A percentile compares a stretch with the other conserved stretches of the same genome.
These are phyloP conservation scores for Stratiolaelaps scimitus DNA, from an alignment of 1,140 invertebrate species.

Conservation along the genomic window DNA sequence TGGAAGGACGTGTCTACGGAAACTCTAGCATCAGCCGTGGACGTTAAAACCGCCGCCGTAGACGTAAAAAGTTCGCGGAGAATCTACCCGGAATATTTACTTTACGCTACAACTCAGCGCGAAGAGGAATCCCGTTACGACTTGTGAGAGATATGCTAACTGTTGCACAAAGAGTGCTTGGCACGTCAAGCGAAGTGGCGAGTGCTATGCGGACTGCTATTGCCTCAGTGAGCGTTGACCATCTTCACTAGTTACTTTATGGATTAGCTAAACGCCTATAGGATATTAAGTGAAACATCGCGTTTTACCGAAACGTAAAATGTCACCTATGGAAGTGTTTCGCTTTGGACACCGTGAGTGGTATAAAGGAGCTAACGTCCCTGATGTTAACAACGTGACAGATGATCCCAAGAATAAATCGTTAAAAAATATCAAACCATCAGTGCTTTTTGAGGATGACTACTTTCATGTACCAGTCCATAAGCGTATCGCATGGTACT, in stretches of 20 bases:
- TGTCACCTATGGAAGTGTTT: not conserved
- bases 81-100: too few species aligned
- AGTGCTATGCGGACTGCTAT: not conserved
- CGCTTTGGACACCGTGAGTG: constrained; percentile 10
- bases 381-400: not conserved
- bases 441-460: constrained; percentile 4
- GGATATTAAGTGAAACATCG: not conserved
- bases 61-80: too few species aligned
- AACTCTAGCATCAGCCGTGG: too few species aligned
- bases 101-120: too few species aligned
- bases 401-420: not conserved
- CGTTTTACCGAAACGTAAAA: not conserved
- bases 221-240: not conserved
- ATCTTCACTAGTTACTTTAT: not conserved
- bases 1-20: too few species aligned
- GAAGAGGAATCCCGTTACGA: too few species aligned
- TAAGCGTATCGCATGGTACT: not conserved
- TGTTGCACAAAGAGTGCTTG: too few species aligned
- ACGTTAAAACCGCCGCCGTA: too few species aligned
- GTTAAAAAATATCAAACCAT: not conserved
- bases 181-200: not conserved
- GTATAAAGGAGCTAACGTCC: not conserved
- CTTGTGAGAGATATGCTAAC: not conserved
- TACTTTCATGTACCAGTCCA: not conserved
- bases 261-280: not conserved